phyloP scores from a whole-genome alignment of 2,888 invertebrate species.

The Epirrhoe alternata region DNA sequence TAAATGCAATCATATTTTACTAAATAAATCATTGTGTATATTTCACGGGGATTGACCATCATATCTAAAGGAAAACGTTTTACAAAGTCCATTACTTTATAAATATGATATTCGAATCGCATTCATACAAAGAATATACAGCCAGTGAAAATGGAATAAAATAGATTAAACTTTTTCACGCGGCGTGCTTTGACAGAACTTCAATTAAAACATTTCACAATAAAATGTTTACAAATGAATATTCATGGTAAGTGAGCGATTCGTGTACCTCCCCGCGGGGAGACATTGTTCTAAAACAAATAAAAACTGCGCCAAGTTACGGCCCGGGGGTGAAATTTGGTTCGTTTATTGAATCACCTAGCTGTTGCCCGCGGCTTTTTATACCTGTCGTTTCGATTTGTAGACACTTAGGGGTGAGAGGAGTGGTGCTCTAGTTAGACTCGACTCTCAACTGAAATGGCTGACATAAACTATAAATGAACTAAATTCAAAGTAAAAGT shows the following conservation, averaged over 20 bases:
- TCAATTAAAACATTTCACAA: constrained; percentile 14
- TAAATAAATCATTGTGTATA: too few relatives aligned
- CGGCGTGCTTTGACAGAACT: constrained; percentile 6
- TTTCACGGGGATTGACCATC: too few relatives aligned
- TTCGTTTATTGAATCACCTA: constrained; percentile 29
- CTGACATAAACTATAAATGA: too few relatives aligned
- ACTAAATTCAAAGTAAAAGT: too few relatives aligned
- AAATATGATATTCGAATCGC: too few relatives aligned
- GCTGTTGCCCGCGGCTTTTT: background rate
- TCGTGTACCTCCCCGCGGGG: constrained; percentile 24
- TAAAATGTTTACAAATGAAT: constrained; percentile 18
- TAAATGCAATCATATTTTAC: too few relatives aligned
- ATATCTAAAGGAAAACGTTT: too few relatives aligned
- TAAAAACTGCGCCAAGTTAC: constrained; percentile 33
- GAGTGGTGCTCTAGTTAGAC: too few relatives aligned
- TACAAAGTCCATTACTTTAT: too few relatives aligned
- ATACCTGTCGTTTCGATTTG: background rate
- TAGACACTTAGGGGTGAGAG: background rate
- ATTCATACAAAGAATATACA: too few relatives aligned
- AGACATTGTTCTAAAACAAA: constrained; percentile 36
- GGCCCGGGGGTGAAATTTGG: constrained; percentile 21
- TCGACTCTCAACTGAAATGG: too few relatives aligned
- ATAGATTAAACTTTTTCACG: constrained; percentile 7
- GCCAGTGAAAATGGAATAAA: too few relatives aligned
- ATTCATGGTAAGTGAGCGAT: constrained; percentile 26